Evolutionary conservation across 2,113 vertebrate genomes (phyloP).

Genomic region (Formicarius rufipectus): DNA sequence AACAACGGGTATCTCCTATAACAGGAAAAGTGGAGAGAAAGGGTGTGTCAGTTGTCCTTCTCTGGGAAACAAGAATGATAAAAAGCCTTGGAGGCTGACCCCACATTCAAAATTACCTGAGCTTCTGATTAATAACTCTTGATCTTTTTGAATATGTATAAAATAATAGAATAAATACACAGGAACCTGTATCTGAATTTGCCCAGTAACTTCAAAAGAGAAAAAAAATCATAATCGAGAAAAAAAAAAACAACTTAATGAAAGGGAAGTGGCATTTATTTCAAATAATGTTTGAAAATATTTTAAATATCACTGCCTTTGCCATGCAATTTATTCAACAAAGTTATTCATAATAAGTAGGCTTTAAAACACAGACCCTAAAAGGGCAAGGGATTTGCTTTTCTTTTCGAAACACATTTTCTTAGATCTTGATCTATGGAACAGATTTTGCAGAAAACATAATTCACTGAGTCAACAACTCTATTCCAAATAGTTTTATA

Average conservation of each 20-base stretch:
- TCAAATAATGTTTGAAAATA: not conserved
- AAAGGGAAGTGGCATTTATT: not conserved
- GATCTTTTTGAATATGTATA: not conserved
- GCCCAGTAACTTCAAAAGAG: not conserved
- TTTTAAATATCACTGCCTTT: not conserved
- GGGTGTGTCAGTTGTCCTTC: not conserved
- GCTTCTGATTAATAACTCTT: not conserved
- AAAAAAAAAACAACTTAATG: not conserved
- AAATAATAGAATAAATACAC: not conserved
- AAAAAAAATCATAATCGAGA: not conserved
- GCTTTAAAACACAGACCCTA: not conserved
- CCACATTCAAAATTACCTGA: not conserved
- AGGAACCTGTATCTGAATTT: not conserved
- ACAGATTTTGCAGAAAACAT: not conserved
- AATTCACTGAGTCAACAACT: not conserved
- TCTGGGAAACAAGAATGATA: not conserved
- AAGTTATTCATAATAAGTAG: not conserved
- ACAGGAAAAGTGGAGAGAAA: not conserved
- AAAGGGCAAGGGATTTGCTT: not conserved
- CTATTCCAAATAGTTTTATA: not conserved
- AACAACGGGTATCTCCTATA: not conserved
- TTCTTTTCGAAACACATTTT: not conserved
- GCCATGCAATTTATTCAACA: not conserved
- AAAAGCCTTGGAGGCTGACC: not conserved
- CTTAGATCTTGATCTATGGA: not conserved